These are phyloP conservation scores for Sesamia inferens DNA, from an alignment of 2,888 invertebrate genomes.

Conservation along the genomic window DNA sequence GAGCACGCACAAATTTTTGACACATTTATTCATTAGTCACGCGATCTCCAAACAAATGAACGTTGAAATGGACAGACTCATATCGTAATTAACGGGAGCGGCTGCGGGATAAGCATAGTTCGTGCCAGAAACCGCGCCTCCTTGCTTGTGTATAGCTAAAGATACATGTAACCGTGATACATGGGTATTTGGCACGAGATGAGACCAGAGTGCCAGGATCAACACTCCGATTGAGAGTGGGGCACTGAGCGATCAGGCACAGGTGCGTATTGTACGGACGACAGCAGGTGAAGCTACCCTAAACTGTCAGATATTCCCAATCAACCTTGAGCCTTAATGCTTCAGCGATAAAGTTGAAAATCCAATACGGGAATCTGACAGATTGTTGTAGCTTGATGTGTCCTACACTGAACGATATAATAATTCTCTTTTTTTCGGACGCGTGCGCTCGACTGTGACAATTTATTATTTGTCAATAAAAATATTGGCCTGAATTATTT, in stretches of 20 bases:
- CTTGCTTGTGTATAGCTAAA: conserved; percentile 62
- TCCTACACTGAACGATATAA: conserved; percentile 30
- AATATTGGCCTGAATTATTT: not conserved
- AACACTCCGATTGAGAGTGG: conserved; percentile 52
- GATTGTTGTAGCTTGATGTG: too few species aligned
- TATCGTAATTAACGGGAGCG: conserved; percentile 58
- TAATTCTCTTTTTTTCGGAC: conserved; percentile 39
- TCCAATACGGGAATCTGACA: too few species aligned
- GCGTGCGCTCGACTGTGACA: conserved; percentile 23
- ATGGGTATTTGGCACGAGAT: conserved; percentile 64
- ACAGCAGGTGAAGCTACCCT: too few species aligned
- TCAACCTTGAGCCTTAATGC: too few species aligned
- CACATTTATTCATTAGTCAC: conserved; percentile 59
- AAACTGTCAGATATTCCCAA: too few species aligned
- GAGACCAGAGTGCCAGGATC: conserved; percentile 61
- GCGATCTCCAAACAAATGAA: conserved; percentile 66
- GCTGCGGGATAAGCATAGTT: conserved; percentile 45
- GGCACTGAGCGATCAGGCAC: conserved; percentile 57
- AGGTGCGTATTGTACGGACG: conserved; percentile 46
- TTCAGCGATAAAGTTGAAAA: too few species aligned
- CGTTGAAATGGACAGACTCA: conserved; percentile 65
- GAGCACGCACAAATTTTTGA: conserved; percentile 49
- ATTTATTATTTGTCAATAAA: conserved; percentile 23
- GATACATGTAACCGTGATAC: conserved; percentile 64
- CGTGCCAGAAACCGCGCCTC: conserved; percentile 57